A percentile compares a stretch with the other conserved stretches of the same genome.
These are phyloP conservation scores for Sebastiscus albofasciatus DNA, from an alignment of 2,797 vertebrate genomes.

Conservation along the genomic window DNA sequence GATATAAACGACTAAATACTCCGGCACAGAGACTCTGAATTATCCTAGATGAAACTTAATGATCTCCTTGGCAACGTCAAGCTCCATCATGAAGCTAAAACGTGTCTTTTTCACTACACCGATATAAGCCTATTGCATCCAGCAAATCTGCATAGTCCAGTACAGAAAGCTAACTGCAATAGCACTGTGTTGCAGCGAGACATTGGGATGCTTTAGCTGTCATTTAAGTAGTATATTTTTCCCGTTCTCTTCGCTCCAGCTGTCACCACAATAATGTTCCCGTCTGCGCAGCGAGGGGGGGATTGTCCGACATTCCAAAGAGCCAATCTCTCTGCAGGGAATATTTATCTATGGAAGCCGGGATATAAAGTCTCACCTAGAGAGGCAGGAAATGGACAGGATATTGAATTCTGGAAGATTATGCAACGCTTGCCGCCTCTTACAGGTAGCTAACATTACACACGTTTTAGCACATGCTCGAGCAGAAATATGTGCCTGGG, in stretches of 20 bases:
- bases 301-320: conserved; percentile 54
- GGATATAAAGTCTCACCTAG: conserved; percentile 69
- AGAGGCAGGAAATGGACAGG: conserved; percentile 69
- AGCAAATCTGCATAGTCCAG: background rate
- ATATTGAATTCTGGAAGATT: conserved; percentile 71
- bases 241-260: conserved; percentile 25
- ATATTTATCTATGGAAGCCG: conserved; percentile 67
- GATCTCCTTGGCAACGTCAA: background rate
- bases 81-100: background rate
- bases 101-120: background rate
- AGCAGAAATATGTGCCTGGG: background rate
- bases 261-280: conserved; percentile 36
- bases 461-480: conserved; percentile 16
- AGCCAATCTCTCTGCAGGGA: conserved; percentile 41
- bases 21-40: background rate
- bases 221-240: conserved; percentile 11
- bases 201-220: background rate
- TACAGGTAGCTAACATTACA: conserved; percentile 47
- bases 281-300: background rate
- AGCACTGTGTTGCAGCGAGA: background rate
- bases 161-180: background rate
- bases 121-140: background rate
- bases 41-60: background rate
- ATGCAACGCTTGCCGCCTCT: conserved; percentile 48
- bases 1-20: background rate